Base-by-base conservation (phyloP, 2,797 vertebrate genomes). In the Eutrigla gurnardus region DNA sequence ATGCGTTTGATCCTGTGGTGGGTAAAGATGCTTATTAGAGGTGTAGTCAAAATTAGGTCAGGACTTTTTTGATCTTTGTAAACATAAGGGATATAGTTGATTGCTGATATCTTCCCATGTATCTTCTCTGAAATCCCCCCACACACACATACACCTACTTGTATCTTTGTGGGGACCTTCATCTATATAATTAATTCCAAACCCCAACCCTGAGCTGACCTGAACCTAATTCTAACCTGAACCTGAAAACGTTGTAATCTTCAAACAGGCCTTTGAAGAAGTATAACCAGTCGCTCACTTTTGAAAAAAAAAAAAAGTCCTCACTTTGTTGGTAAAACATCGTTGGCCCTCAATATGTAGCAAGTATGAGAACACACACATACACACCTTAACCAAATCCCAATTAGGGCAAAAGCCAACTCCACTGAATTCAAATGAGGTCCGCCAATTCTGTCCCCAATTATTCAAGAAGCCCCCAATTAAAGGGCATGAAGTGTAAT, bases 31-130 rank as follows among this genome's bases (percentile, higher is more conserved):
- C 76, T 85, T 85, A 86, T 82, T 83, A 86, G 25, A 62, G 54
- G 39, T 50, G 74, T 14, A 66, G 42, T 87, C 59, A 65, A 78
- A 89, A 83, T 83, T 78, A 74, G 76, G 82, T 72, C 81, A 85
- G 66, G 18, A 72, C 53, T 78, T 80, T 73, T 89, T 87, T 86
- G 86, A 91, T 89, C 78, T 82, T 73, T 83, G 40, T 62, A 78
- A 87, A 80, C 63, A 25, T 59, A 65, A 72, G 66, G 46, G 35
- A 81, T 71, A 14, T 54, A 85, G 61, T 61, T 84, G 70, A 82
- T 78, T 78, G 68, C 61, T 53, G 37, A 43, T 47, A 75, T 32
- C 58, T 76, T 80, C 32, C 43, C 18, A 39, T 53, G 3, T 75
- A 49, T 77, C 4, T 55, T 67, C 49, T 67, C 2, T 67, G 43